phyloP scores from a whole-genome alignment of 2,797 vertebrate genomes.

The Intellagama lesueurii region DNA sequence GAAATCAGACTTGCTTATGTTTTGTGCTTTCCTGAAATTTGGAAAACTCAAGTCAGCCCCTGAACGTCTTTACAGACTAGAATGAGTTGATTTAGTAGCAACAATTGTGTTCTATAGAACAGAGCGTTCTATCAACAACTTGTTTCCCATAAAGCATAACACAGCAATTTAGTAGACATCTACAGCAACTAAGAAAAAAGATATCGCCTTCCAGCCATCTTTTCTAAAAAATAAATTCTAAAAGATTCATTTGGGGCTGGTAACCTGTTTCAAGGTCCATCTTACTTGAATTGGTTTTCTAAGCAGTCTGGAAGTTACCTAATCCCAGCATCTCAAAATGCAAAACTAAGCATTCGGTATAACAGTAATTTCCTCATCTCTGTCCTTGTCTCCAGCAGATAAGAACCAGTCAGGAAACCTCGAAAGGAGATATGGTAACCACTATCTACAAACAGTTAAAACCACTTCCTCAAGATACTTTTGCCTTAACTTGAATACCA shows the following conservation, averaged over 20 bases:
- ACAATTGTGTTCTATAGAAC: too few relatives aligned
- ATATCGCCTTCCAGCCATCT: not conserved
- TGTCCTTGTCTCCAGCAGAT: slow-evolving; percentile 12
- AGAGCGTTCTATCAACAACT: too few relatives aligned
- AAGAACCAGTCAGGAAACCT: slow-evolving; percentile 1
- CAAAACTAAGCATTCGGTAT: not conserved
- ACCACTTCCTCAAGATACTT: slow-evolving; percentile 38
- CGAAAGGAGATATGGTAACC: slow-evolving; percentile 14
- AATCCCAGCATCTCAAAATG: not conserved
- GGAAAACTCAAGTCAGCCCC: not conserved
- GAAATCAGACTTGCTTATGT: not conserved
- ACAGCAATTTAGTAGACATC: not conserved
- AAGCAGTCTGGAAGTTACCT: not conserved
- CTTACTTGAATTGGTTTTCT: not conserved
- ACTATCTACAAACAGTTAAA: slow-evolving; percentile 35
- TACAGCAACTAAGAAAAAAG: not conserved
- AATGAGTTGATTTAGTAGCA: not conserved
- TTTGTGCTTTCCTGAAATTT: not conserved
- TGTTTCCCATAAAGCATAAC: too few relatives aligned
- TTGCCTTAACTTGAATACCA: not conserved
- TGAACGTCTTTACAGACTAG: not conserved
- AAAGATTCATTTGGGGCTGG: not conserved
- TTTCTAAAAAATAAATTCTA: not conserved
- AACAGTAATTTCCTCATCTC: not conserved
- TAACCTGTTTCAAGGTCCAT: not conserved